phyloP scores from a whole-genome alignment of 2,113 vertebrate genomes.

The Bubo scandiacus region DNA sequence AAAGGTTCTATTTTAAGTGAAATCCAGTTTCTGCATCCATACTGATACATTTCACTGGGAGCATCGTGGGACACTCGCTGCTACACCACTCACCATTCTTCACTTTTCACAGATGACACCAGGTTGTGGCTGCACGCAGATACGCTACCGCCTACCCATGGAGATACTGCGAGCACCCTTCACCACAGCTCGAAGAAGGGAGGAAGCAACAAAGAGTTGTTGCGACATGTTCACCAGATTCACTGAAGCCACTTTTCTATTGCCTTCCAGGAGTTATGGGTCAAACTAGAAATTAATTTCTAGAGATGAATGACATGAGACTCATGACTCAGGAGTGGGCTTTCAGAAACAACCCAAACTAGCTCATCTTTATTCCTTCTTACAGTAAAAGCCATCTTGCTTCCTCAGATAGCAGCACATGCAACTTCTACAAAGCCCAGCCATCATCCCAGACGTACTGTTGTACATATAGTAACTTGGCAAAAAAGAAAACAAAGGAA shows the following conservation, averaged over 20 bases:
- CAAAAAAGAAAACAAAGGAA: conserved; percentile 25
- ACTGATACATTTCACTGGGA: fast-evolving
- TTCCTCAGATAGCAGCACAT: neutral
- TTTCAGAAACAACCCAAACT: neutral
- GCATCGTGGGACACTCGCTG: neutral
- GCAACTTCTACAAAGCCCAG: neutral
- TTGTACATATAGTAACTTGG: conserved; percentile 23
- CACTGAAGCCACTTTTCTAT: neutral
- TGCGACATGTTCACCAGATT: neutral
- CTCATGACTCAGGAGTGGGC: neutral
- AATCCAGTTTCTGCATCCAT: neutral
- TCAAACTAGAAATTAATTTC: neutral
- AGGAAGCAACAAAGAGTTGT: neutral
- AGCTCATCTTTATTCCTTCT: neutral
- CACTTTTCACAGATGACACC: neutral
- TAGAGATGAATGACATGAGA: neutral
- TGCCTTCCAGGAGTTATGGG: neutral
- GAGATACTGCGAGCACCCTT: neutral
- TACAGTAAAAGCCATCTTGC: neutral
- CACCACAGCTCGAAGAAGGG: fast-evolving
- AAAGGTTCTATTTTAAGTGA: neutral
- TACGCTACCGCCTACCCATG: fast-evolving
- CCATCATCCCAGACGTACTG: neutral
- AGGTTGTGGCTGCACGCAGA: neutral
- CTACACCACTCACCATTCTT: too few species aligned